A percentile compares a stretch with the other conserved stretches of the same genome.
These are phyloP conservation scores for Spheniscus mendiculus DNA, from an alignment of 2,113 vertebrate genomes.

Conservation along the genomic window DNA sequence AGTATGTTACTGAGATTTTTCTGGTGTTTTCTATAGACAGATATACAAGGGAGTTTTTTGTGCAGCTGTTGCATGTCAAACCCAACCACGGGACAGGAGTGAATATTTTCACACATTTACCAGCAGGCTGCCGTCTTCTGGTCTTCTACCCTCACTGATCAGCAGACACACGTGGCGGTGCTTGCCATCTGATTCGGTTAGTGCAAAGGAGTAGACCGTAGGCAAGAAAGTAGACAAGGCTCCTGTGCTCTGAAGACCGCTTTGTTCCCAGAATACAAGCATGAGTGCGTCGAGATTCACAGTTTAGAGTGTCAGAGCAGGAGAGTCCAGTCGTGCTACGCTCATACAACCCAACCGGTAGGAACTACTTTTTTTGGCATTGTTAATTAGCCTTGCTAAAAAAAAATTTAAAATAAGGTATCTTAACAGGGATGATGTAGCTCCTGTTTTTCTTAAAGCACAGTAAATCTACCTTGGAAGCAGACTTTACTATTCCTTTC, in stretches of 20 bases:
- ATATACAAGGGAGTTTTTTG: neutral
- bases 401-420: neutral
- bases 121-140: neutral
- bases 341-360: accelerated
- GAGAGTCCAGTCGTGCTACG: neutral
- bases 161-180: accelerated
- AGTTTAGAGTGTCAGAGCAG: neutral
- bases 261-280: neutral
- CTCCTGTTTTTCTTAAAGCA: neutral
- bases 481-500: neutral
- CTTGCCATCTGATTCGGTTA: neutral
- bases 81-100: accelerated
- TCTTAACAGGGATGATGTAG: neutral
- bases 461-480: neutral
- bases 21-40: neutral
- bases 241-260: neutral
- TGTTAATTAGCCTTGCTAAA: neutral
- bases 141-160: neutral
- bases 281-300: neutral
- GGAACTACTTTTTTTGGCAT: neutral
- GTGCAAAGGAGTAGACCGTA: neutral
- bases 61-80: neutral
- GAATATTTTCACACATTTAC: neutral
- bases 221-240: neutral
- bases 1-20: neutral